Evolutionary conservation across 37 sponge, comb jelly and placozoan genomes (phyloP).

Genomic region (Ianthella basta): DNA sequence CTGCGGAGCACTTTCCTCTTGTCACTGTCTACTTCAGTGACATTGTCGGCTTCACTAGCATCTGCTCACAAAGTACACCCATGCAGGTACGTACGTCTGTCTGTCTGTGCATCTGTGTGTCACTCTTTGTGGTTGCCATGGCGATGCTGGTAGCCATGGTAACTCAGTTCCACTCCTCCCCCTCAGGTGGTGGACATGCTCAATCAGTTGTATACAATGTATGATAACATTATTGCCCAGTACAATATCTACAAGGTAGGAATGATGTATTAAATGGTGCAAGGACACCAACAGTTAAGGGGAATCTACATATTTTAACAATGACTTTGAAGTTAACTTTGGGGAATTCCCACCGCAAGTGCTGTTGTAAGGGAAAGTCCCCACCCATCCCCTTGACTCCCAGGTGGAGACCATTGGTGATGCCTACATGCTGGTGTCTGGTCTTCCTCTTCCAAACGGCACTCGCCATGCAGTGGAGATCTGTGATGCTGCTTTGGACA

Average conservation of each 20-base stretch:
- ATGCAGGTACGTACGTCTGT: neutral
- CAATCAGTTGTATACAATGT: slow-evolving; percentile 54
- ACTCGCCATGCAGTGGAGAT: slow-evolving; percentile 31
- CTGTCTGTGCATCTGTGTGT: neutral
- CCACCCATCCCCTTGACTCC: neutral
- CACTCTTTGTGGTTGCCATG: neutral
- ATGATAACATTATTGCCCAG: slow-evolving; percentile 45
- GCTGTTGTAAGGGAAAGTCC: too few relatives aligned
- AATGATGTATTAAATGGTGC: neutral
- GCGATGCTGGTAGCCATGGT: neutral
- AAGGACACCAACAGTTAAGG: too few relatives aligned
- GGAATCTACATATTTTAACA: too few relatives aligned
- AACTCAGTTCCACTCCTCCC: too few relatives aligned
- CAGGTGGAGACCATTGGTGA: slow-evolving; percentile 70
- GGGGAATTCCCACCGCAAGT: too few relatives aligned
- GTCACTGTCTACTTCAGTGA: slow-evolving; percentile 67
- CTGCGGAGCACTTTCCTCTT: slow-evolving; percentile 50
- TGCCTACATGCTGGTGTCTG: slow-evolving; percentile 60
- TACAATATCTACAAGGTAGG: slow-evolving; percentile 52
- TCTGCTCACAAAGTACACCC: slow-evolving; percentile 45
- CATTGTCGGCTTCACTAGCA: slow-evolving; percentile 67
- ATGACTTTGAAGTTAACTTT: too few relatives aligned
- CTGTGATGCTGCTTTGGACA: slow-evolving; percentile 38
- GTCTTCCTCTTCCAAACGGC: neutral
- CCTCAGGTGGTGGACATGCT: slow-evolving; percentile 46